A percentile compares a stretch with the other conserved stretches of the same genome.
Conservation (phyloP, 2,113 vertebrate species). For the Hirundichthys speculiger region DNA sequence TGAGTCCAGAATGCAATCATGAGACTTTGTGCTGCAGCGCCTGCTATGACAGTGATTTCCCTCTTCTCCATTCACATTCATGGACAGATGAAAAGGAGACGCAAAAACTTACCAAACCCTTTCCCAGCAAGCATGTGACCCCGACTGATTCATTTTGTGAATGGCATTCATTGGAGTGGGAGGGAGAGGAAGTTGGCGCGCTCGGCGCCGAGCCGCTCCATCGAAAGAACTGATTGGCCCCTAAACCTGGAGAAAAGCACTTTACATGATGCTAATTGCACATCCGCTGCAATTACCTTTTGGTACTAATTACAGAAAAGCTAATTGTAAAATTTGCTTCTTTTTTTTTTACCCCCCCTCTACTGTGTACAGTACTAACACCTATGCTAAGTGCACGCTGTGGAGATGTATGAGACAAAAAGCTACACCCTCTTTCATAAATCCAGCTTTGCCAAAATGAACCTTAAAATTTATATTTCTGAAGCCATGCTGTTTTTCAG, state of each 20-base stretch:
- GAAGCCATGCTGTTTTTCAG: conserved; percentile 13
- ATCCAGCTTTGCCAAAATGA: conserved; percentile 24
- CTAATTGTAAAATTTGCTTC: conserved; percentile 72
- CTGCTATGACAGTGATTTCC: conserved; percentile 74
- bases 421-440: conserved; percentile 9
- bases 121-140: conserved; percentile 54
- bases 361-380: conserved; percentile 46
- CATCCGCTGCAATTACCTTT: conserved; percentile 79
- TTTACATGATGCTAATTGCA: conserved; percentile 80
- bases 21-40: conserved; percentile 73
- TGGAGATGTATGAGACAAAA: conserved; percentile 2
- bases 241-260: conserved; percentile 67
- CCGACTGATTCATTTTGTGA: conserved; percentile 65
- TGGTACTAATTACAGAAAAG: conserved; percentile 75
- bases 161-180: conserved; percentile 55
- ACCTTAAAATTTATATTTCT: conserved; percentile 29
- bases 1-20: conserved; percentile 79
- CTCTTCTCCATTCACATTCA: conserved; percentile 66
- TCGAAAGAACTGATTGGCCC: conserved; percentile 74
- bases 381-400: conserved; percentile 17
- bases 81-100: conserved; percentile 60
- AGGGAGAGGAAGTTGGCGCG: conserved; percentile 66
- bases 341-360: conserved; percentile 19
- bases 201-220: conserved; percentile 46
- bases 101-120: conserved; percentile 49